phyloP scores from a whole-genome alignment of 1,140 invertebrate genomes.

The Calephelis nemesis region DNA sequence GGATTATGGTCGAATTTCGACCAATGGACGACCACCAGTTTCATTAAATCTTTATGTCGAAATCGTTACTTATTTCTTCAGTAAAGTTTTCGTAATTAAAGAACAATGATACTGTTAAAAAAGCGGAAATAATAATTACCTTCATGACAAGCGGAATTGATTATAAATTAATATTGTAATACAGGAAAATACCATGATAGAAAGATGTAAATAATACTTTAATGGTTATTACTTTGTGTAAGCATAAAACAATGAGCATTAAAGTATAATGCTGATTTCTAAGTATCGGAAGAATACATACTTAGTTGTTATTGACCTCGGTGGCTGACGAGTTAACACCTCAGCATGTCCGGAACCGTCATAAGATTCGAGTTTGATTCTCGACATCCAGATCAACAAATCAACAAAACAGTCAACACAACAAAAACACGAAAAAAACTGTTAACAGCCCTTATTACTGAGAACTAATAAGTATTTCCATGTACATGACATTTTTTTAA shows the following conservation, averaged over 20 bases:
- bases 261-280: not conserved
- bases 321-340: too few species aligned
- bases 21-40: too few species aligned
- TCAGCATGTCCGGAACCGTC: too few species aligned
- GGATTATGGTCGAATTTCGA: too few species aligned
- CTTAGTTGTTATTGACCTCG: too few species aligned
- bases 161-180: constrained; percentile 8
- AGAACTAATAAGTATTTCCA: too few species aligned
- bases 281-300: not conserved
- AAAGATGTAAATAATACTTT: constrained; percentile 10
- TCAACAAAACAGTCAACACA: too few species aligned
- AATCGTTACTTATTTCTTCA: not conserved
- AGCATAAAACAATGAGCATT: not conserved
- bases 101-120: not conserved
- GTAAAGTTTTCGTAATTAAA: constrained; percentile 8
- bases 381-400: too few species aligned
- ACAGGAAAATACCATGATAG: constrained; percentile 2
- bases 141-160: constrained; percentile 11
- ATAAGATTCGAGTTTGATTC: too few species aligned
- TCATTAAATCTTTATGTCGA: not conserved
- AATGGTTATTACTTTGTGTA: not conserved
- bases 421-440: too few species aligned
- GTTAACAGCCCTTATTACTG: too few species aligned
- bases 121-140: constrained; percentile 10
- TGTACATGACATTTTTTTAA: too few species aligned